Evolutionary conservation across 2,888 invertebrate genomes (phyloP), one percentile per base, ranked within the genome.

Genomic region (Argynnis bischoffii): DNA sequence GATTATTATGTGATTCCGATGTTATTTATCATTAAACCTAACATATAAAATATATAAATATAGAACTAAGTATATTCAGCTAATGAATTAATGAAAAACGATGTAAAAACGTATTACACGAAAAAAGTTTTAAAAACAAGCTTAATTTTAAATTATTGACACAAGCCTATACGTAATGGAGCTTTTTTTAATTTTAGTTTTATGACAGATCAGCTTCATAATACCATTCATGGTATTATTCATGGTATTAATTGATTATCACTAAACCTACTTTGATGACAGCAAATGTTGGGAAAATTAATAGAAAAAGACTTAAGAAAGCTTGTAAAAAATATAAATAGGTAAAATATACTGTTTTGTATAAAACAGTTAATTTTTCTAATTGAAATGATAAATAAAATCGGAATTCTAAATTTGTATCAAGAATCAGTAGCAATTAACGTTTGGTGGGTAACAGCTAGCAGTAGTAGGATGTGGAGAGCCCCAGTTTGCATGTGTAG

Each of bases 401-500:
- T 47, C 48, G 48, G 31, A 48, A 59, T 59, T 41, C 0, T 8
- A 26, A 3, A 41, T 41, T 41, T 31, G n/a, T n/a, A 48, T 59
- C 26, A n/a, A 48, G 50, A 31, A 35, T 51, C n/a, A 16, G 31
- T 18, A 61, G 41, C 61, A 18, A 50, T 18, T 18, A 51, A 31
- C 35, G 35, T 48, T 59, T 59, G 59, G 59, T 41, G 61, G 61
- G 51, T 61, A 51, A 61, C 61, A 53, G 93, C 94, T 95, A 95
- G 94, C 96, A 96, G 94, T 95, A 95, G 94, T 95, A 95, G 89
- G 95, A 95, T 90, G 94, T 95, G 84, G 95, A 95, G 85, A 95
- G 94, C 92, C 96, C 96, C 93, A 95, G 94, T 94, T 95, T 95
- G 95, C 96, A 96, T 92, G 95, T 94, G 93, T 94, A 95, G 90